These are phyloP conservation scores for Mya arenaria DNA, from an alignment of 1,140 invertebrate genomes.

Conservation along the genomic window DNA sequence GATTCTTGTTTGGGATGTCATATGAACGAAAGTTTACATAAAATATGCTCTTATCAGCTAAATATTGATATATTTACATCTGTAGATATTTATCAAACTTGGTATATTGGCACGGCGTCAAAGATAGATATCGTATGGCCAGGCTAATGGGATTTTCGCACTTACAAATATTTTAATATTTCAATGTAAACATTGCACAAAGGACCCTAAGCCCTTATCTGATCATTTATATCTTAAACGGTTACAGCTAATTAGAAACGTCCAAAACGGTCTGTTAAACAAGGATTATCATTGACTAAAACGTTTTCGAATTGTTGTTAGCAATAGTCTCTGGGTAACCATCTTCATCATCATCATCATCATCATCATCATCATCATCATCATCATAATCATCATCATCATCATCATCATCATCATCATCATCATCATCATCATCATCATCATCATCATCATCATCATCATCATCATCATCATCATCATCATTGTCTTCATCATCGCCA, in stretches of 20 bases:
- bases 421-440: slow-evolving; percentile 26
- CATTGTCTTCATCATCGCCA: not conserved
- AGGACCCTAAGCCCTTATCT: no score
- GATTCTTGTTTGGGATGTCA: no score
- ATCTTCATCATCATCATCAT: slow-evolving; percentile 2
- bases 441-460: slow-evolving; percentile 37
- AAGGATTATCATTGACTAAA: no score
- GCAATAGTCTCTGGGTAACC: no score
- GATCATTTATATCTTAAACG: no score
- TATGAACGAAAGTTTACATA: slow-evolving; percentile 30
- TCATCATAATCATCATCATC: slow-evolving; percentile 3
- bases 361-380: slow-evolving; percentile 24
- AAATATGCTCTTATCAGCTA: slow-evolving; percentile 6
- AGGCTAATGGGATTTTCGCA: slow-evolving; percentile 31
- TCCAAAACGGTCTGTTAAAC: no score
- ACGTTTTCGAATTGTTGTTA: no score
- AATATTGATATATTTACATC: slow-evolving; percentile 42
- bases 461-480: slow-evolving; percentile 12
- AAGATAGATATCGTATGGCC: slow-evolving; percentile 5
- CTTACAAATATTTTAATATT: slow-evolving; percentile 25
- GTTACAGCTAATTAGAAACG: no score
- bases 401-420: slow-evolving; percentile 20
- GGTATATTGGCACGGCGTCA: slow-evolving; percentile 24
- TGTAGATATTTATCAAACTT: slow-evolving; percentile 15
- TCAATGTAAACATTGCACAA: no score